Evolutionary conservation across 2,113 vertebrate genomes (phyloP), one percentile per base, ranked within the genome.

Genomic region (Aviceda subcristata): DNA sequence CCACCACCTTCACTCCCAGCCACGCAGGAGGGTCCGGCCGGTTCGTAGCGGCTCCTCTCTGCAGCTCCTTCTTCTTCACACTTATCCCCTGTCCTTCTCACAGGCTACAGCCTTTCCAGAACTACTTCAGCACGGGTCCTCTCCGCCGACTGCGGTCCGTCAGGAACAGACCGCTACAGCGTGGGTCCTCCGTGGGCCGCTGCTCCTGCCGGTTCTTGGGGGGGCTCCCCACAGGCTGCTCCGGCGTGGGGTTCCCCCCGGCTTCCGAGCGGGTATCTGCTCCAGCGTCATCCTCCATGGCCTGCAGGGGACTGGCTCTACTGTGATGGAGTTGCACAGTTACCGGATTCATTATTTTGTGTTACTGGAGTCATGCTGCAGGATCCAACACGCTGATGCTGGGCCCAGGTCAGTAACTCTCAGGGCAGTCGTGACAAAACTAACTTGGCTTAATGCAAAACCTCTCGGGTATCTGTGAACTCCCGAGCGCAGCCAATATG

Each of bases 21-120:
- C 2, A 22, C 6, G 5, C 43, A 59, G 7, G 11, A 24, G 17
- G 3, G 2, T 17, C 16, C 1, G 1, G 18, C n/a, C n/a, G 48
- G 29, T 63, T 29, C 15, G 18, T 34, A 45, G 59, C 22, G 36
- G 21, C 9, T 78, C 11, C 36, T 50, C 11, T 59, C 34, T 66
- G 10, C 12, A 4, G 1, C 38, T 67, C 27, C 51, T 86, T n/a
- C 36, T 36, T 91, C 36, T 57, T 86, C 38, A 75, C 15, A 29
- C 10, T 48, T 43, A 29, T 12, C 22, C 26, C 12, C 17, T 36
- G 10, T 63, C 13, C 11, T 69, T 84, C 46, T 57, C 29, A 73
- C 13, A 24, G 43, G 16, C 27, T 45, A 34, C 19, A 56, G 46
- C 20, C 62, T 23, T 56, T 69, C 48, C 57, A 57, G 26, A 69